Conservation (phyloP, 1,140 invertebrate genomes). For the Diploscapter pachys region DNA sequence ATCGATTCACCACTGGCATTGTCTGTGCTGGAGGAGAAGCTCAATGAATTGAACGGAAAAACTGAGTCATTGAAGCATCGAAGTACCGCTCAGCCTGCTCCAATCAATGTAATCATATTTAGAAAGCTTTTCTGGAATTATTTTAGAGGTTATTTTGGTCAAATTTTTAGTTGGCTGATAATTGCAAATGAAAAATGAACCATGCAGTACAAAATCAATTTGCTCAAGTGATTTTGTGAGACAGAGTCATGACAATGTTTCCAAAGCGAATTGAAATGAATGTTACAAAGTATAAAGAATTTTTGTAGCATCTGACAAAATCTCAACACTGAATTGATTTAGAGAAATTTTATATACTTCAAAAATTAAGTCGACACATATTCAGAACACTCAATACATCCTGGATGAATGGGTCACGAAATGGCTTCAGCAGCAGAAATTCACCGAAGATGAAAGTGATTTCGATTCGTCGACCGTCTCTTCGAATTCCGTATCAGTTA, state of each 20-base stretch:
- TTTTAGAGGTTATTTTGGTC: too few species aligned
- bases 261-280: constrained; percentile 2
- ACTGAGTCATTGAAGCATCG: not conserved
- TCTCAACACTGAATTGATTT: not conserved
- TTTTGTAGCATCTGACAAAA: not conserved
- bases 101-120: too few species aligned
- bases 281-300: not conserved
- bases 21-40: constrained; percentile 10
- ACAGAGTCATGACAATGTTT: too few species aligned
- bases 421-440: constrained; percentile 21
- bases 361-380: not conserved
- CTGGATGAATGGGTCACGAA: constrained; percentile 19
- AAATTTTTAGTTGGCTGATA: too few species aligned
- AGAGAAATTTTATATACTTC: not conserved
- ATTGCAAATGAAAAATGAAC: too few species aligned
- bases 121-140: too few species aligned
- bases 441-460: not conserved
- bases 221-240: too few species aligned
- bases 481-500: constrained; percentile 1
- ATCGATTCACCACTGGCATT: not conserved
- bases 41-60: constrained; percentile 1
- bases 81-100: not conserved
- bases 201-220: too few species aligned
- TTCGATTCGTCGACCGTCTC: not conserved
- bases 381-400: constrained; percentile 9